Evolutionary conservation across 2,113 vertebrate genomes (phyloP).

Genomic region (Ceyx margarethae): DNA sequence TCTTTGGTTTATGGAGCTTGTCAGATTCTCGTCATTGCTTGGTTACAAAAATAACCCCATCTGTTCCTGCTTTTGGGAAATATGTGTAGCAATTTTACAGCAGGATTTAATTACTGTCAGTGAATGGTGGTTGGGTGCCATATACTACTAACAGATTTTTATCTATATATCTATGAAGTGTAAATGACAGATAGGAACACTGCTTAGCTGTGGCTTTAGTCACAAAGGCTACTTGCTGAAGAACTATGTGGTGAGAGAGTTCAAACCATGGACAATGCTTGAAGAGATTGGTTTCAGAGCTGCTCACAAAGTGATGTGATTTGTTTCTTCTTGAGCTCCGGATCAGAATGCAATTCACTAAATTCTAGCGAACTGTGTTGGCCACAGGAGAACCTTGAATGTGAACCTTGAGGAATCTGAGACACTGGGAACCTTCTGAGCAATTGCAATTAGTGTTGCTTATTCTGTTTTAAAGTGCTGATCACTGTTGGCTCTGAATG

Average conservation of each 20-base stretch:
- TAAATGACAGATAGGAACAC: slow-evolving; percentile 69
- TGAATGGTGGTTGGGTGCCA: slow-evolving; percentile 73
- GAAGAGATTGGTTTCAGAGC: slow-evolving; percentile 13
- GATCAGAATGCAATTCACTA: not conserved
- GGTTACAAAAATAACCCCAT: slow-evolving; percentile 68
- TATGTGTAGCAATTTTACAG: slow-evolving; percentile 77
- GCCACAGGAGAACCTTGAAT: not conserved
- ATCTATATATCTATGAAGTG: slow-evolving; percentile 75
- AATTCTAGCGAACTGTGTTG: not conserved
- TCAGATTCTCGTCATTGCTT: slow-evolving; percentile 62
- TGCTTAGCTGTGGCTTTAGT: slow-evolving; percentile 25
- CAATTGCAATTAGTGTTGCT: not conserved
- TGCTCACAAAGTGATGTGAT: not conserved
- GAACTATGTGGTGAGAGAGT: slow-evolving; percentile 10
- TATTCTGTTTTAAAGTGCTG: not conserved
- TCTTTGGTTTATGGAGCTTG: slow-evolving; percentile 61
- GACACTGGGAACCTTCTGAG: not conserved
- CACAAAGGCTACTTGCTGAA: slow-evolving; percentile 28
- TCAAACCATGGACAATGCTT: slow-evolving; percentile 16
- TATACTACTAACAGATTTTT: slow-evolving; percentile 75
- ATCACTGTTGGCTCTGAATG: not conserved
- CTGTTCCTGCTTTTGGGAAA: slow-evolving; percentile 78
- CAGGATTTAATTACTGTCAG: slow-evolving; percentile 79
- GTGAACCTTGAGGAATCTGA: not conserved
- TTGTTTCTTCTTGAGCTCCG: not conserved